Evolutionary conservation across 2,113 vertebrate genomes (phyloP).

Genomic region (Heterocephalus glaber): DNA sequence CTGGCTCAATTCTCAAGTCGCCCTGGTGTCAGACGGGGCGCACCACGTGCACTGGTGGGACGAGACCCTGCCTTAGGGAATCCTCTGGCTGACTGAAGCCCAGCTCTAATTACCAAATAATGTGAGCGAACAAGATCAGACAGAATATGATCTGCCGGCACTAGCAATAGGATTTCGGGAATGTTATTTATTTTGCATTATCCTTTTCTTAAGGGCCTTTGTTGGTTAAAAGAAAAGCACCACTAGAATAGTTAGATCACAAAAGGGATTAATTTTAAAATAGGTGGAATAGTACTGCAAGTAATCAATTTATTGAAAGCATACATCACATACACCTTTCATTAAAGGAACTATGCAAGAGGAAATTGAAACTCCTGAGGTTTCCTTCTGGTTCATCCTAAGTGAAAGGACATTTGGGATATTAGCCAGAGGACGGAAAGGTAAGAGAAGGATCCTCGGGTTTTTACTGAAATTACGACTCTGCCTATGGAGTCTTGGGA

Average conservation of each 20-base stretch:
- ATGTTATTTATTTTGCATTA: slow-evolving; percentile 66
- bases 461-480: slow-evolving; percentile 39
- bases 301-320: background rate
- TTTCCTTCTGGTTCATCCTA: slow-evolving; percentile 26
- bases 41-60: slow-evolving; percentile 80
- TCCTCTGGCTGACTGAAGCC: slow-evolving; percentile 70
- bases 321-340: background rate
- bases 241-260: slow-evolving; percentile 58
- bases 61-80: slow-evolving; percentile 78
- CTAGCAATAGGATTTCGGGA: background rate
- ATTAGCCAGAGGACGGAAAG: background rate
- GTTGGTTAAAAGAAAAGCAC: slow-evolving; percentile 59
- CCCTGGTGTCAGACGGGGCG: slow-evolving; percentile 80
- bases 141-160: background rate
- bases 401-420: background rate
- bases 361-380: slow-evolving; percentile 31
- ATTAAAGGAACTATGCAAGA: background rate
- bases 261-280: slow-evolving; percentile 24
- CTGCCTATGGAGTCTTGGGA: slow-evolving; percentile 11
- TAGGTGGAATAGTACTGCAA: background rate
- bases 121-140: slow-evolving; percentile 38
- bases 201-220: slow-evolving; percentile 62
- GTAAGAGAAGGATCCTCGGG: slow-evolving; percentile 10
- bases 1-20: slow-evolving; percentile 80
- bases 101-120: slow-evolving; percentile 79